Conservation (phyloP, 1,140 invertebrate species). For the Globodera ellingtonae region DNA sequence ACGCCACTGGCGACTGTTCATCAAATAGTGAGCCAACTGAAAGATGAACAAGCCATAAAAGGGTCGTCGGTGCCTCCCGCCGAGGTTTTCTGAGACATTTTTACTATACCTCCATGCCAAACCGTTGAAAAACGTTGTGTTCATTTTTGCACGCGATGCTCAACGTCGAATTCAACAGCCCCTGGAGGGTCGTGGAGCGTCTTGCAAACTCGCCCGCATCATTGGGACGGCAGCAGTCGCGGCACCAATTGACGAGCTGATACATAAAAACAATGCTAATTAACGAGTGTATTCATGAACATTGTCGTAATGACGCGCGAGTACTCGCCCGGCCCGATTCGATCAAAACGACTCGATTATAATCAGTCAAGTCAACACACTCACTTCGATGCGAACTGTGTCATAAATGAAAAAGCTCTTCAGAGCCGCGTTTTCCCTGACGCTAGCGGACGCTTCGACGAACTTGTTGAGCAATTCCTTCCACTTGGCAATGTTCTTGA, state of each 20-base stretch:
- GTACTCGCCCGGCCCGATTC: too few relatives aligned
- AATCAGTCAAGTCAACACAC: neutral
- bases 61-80: neutral
- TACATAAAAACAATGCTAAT: neutral
- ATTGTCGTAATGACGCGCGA: too few relatives aligned
- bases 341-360: neutral
- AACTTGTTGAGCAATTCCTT: constrained; percentile 37
- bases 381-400: constrained; percentile 35
- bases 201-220: neutral
- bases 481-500: constrained; percentile 36
- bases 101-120: constrained; percentile 19
- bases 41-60: neutral
- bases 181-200: neutral
- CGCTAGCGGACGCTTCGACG: constrained; percentile 14
- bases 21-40: constrained; percentile 20
- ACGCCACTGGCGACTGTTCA: constrained; percentile 31
- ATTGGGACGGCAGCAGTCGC: constrained; percentile 18
- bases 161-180: constrained; percentile 6
- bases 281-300: too few relatives aligned
- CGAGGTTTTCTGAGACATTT: neutral
- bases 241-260: constrained; percentile 27
- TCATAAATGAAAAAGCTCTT: constrained; percentile 29
- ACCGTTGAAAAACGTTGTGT: constrained; percentile 14
- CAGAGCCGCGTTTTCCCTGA: constrained; percentile 31
- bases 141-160: constrained; percentile 23